Evolutionary conservation across 2,113 vertebrate species (phyloP), one percentile per base, ranked within the genome.

Genomic region (Rhabdomys dilectus): DNA sequence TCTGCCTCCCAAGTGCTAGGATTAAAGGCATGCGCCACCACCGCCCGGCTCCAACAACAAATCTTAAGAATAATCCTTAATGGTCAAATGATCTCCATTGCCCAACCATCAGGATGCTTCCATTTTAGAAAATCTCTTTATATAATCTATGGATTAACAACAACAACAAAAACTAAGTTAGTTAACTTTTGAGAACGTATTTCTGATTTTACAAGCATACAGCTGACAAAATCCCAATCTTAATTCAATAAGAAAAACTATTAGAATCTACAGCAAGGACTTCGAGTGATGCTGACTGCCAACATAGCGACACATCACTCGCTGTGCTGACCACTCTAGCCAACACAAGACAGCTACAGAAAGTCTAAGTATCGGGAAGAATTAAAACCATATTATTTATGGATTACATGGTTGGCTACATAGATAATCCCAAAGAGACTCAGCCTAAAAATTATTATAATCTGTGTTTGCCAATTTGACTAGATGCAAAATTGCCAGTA

Each of bases 381-480:
- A 56, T 76, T 94, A 82, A 88, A 91, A 81, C 58, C 15, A 91
- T 82, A 45, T 64, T 93, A 70, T 64, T 80, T 2, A n/a, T 75
- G 82, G 31, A 21, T 45, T 68, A 9, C 24, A 39, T 39, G 19
- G 39, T 19, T 93, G 9, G 45, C 56, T 84, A 73, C 70, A 62
- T 68, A 68, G 7, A 58, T 58, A 91, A 68, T 66, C n/a, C 76
- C n/a, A 29, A 64, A 91, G 64, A 91, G 26, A 73, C 34, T 56
- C 48, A 39, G 39, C 36, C 53, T 60, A 60, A 60, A 58, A 82
- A 34, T 42, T 36, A 24, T 93, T 93, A 64, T 53, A 87, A 70
- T 86, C 56, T 87, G 16, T 92, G 19, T 80, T 78, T 92, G 58
- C 21, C 64, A 80, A 87, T 36, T 22, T 91, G 48, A 16, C 21